These are phyloP conservation scores for Coregonus suidteri DNA, from an alignment of 2,797 vertebrate genomes.

Conservation along the genomic window DNA sequence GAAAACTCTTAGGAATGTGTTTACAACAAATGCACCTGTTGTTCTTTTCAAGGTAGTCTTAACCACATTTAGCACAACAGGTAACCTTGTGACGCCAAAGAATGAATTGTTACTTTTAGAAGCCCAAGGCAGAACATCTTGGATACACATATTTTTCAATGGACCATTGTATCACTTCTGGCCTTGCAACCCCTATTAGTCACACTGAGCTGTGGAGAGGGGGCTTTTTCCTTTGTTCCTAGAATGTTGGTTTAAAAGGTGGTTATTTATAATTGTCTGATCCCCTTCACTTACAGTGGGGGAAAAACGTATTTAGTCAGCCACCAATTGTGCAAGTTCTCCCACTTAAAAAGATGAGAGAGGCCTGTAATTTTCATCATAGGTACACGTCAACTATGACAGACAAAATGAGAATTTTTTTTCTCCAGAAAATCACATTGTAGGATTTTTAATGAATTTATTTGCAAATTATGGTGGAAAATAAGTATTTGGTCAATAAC, in stretches of 20 bases:
- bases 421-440: too few species aligned
- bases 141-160: background rate
- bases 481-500: too few species aligned
- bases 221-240: background rate
- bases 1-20: background rate
- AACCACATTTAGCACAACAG: background rate
- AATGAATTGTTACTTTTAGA: too few species aligned
- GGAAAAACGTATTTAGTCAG: too few species aligned
- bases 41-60: background rate
- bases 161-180: background rate
- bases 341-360: too few species aligned
- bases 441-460: too few species aligned
- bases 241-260: slow-evolving; percentile 10
- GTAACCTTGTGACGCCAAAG: background rate
- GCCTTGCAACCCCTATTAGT: background rate
- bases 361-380: too few species aligned
- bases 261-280: slow-evolving; percentile 11
- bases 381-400: too few species aligned
- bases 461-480: too few species aligned
- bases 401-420: too few species aligned
- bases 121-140: too few species aligned
- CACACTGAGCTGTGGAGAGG: background rate
- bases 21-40: background rate
- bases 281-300: slow-evolving; percentile 4
- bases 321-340: too few species aligned